Base-by-base conservation (phyloP, 2,888 invertebrate genomes). In the Synergus laeviventris region DNA sequence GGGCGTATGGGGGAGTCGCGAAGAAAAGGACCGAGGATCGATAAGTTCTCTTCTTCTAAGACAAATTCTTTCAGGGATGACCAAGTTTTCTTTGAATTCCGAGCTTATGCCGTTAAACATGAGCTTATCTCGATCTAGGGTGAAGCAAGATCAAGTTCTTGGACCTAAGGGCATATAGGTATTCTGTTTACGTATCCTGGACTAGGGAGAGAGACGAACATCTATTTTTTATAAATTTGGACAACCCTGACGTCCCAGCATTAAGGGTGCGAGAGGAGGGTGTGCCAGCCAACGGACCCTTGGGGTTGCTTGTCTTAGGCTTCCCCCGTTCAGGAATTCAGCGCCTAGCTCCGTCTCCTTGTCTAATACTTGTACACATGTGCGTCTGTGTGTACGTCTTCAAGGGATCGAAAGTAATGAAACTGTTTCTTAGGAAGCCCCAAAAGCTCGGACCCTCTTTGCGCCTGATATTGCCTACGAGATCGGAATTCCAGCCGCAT, bases 391-490 rank as follows among this genome's bases (percentile, higher is more conserved):
- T 66, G 31, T 14, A 45, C 60, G 77, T 78, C 59, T 80, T 70
- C 79, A 74, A 78, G 84, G 87, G 88, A 88, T 88, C 87, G 87
- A 87, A 87, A 87, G 88, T 89, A 90, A 89, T 89, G 90, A 90
- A 89, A 90, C 89, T 89, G 89, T 89, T 89, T 87, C 88, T 86
- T 81, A 82, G 86, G 81, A 84, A 84, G 86, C 81, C 79, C 81
- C 83, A 80, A 83, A 83, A 81, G 85, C 86, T 86, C 78, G 81
- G 79, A 84, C 83, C 84, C 81, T 82, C 81, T 80, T 80, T 80
- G 79, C 81, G 79, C 82, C 79, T 76, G 84, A 87, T 88, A 88
- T 88, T 87, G 87, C 87, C 85, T 87, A 86, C 88, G 87, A 86
- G 88, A 86, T 83, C 84, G 81, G 87, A 88, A 88, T 89, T 86